These are phyloP conservation scores for Teleogryllus oceanicus DNA, from an alignment of 2,888 invertebrate species.

Conservation along the genomic window DNA sequence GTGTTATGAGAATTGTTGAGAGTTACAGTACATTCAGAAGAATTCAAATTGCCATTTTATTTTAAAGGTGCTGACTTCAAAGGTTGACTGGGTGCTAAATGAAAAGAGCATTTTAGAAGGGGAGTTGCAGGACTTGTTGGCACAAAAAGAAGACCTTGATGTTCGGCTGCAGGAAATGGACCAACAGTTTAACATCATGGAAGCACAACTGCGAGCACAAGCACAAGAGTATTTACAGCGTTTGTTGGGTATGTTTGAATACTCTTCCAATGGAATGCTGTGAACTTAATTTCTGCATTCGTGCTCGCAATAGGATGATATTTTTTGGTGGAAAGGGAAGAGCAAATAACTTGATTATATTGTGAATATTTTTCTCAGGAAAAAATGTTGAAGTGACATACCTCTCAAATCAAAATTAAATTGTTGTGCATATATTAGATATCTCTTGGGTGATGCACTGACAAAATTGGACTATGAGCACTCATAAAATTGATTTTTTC, in stretches of 20 bases:
- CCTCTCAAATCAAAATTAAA: no score
- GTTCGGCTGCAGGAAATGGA: slow-evolving; percentile 55
- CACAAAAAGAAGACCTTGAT: slow-evolving; percentile 65
- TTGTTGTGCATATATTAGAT: no score
- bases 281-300: slow-evolving; percentile 41
- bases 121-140: slow-evolving; percentile 62
- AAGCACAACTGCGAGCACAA: slow-evolving; percentile 39
- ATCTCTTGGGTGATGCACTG: no score
- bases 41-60: no score
- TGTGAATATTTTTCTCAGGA: no score
- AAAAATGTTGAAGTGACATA: no score
- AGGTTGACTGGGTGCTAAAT: slow-evolving; percentile 59
- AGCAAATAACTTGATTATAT: no score
- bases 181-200: slow-evolving; percentile 44
- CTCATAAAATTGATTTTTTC: no score
- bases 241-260: slow-evolving; percentile 41
- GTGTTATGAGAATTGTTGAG: no score
- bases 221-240: slow-evolving; percentile 38
- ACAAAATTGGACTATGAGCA: no score
- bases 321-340: background rate
- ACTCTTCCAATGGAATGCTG: slow-evolving; percentile 36
- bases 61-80: slow-evolving; percentile 59
- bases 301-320: background rate
- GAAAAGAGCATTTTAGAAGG: slow-evolving; percentile 63
- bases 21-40: no score